Evolutionary conservation across 2,113 vertebrate species (phyloP), one percentile per base, ranked within the genome.

Genomic region (Carassius auratus): DNA sequence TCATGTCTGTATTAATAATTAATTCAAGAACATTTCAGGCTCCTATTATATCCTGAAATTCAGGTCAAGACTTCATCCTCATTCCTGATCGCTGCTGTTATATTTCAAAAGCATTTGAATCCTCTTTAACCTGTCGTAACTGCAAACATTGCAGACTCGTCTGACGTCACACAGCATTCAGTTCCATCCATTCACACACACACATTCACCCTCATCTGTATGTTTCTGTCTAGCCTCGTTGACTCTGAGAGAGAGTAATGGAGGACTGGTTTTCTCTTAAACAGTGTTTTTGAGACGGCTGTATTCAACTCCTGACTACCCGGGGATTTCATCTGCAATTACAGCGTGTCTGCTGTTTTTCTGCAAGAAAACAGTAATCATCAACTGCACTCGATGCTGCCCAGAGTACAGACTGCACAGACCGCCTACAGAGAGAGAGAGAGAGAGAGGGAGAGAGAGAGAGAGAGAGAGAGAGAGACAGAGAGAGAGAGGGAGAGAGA

Each of bases 261-360:
- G 52, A 26, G 80, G 52, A 83, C 3, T 61, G 14, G 7, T 74
- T 19, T 84, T 62, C 45, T 17, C 48, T 76, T 81, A 73, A 84
- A 77, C 36, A 76, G 61, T 52, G 87, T 55, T 83, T 62, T 69
- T 88, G 42, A 55, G 38, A 62, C 76, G 42, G 59, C 71, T 87
- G 62, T 74, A 82, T 85, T 81, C 66, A 83, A 71, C 76, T 50
- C 55, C 4, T 33, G 38, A 85, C 85, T 90, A 61, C 86, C 52
- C 74, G 12, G 73, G 45, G 88, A 74, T 85, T 85, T 38, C 69
- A 74, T 86, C 50, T 57, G 73, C 89, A 87, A 92, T 91, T 89
- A 77, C 84, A 75, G 73, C 73, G 71, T 66, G 73, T 82, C 77
- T 76, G 78, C 45, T 17, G 55, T 59, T 77, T 78, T 85, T 55